Percentiles rank a stretch among this genome's conserved stretches.
phyloP scores from a whole-genome alignment of 2,113 vertebrate species.

The Thamnophis sirtalis region DNA sequence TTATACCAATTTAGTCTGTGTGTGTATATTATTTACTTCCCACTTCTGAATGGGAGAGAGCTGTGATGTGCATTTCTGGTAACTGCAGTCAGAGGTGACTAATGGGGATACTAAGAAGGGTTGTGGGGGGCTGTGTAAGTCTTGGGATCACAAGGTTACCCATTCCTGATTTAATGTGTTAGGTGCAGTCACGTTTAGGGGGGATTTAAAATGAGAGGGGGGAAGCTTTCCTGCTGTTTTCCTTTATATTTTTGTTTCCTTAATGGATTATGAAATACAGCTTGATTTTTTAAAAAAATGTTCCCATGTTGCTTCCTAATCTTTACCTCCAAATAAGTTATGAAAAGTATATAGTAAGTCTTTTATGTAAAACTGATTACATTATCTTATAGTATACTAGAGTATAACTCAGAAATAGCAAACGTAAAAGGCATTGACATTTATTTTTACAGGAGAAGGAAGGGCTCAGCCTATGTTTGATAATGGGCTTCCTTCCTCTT shows the following conservation, averaged over 20 bases:
- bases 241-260: neutral
- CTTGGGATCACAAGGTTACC: neutral
- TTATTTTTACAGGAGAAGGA: neutral
- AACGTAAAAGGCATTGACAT: neutral
- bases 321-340: neutral
- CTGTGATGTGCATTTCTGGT: neutral
- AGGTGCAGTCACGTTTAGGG: neutral
- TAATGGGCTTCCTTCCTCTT: neutral
- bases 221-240: neutral
- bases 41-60: neutral
- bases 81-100: neutral
- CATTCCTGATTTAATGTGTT: neutral
- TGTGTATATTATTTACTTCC: neutral
- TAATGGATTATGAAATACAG: neutral
- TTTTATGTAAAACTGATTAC: neutral
- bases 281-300: neutral
- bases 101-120: neutral
- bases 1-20: neutral
- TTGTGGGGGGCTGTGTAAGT: neutral
- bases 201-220: neutral
- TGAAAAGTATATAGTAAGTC: neutral
- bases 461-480: neutral
- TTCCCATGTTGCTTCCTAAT: neutral
- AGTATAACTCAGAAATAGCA: neutral
- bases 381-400: neutral